Evolutionary conservation across 2,797 vertebrate species (phyloP).

Genomic region (Hydrophis major): DNA sequence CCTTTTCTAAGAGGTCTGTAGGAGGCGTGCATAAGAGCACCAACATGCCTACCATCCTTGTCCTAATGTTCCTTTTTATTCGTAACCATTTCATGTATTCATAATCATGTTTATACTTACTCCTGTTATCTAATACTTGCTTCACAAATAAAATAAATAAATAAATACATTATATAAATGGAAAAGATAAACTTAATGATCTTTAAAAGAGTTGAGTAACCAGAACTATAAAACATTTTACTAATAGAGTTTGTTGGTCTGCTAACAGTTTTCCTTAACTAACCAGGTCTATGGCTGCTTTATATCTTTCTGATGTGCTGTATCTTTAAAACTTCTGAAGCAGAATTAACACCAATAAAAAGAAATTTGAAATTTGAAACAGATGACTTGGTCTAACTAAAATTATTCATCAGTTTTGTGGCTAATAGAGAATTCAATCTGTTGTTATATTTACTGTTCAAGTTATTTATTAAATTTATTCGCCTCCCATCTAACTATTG

Average conservation of each 20-base stretch:
- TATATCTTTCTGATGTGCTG: background rate
- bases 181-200: background rate
- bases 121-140: too few species aligned
- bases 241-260: background rate
- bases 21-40: too few species aligned
- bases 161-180: slow-evolving; percentile 16
- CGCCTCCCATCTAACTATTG: background rate
- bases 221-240: background rate
- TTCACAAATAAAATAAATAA: too few species aligned
- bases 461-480: background rate
- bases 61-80: too few species aligned
- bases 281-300: background rate
- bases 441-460: background rate
- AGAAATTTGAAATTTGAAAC: background rate
- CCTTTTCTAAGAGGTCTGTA: too few species aligned
- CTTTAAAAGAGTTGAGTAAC: background rate
- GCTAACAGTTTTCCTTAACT: background rate
- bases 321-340: background rate
- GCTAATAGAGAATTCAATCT: background rate
- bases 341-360: background rate
- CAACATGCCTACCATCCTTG: too few species aligned
- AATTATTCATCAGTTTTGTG: background rate
- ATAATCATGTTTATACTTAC: too few species aligned
- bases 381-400: background rate
- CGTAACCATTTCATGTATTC: too few species aligned